phyloP scores from a whole-genome alignment of 2,113 vertebrate genomes.

The Lagenorhynchus albirostris region DNA sequence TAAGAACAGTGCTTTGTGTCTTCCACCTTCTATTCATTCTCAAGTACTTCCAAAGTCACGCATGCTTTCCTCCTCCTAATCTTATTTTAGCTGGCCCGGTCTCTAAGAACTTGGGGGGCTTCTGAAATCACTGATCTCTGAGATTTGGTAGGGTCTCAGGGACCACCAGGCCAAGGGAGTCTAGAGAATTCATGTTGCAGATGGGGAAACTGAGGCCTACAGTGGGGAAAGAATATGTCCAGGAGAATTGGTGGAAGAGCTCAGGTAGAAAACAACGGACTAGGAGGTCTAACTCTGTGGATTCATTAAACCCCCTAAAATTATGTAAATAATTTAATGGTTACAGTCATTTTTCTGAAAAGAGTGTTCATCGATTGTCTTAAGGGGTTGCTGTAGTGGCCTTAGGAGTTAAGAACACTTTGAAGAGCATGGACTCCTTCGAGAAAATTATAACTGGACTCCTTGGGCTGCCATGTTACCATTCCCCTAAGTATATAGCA shows the following conservation, averaged over 20 bases:
- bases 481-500: background rate
- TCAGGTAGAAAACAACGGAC: background rate
- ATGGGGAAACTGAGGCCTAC: background rate
- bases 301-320: background rate
- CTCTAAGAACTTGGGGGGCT: background rate
- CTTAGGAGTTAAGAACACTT: background rate
- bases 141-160: background rate
- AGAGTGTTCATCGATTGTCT: background rate
- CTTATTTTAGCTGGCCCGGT: background rate
- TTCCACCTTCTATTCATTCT: background rate
- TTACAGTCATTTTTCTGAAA: background rate
- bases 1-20: background rate
- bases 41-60: background rate
- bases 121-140: background rate
- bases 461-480: background rate
- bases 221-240: background rate
- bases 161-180: background rate
- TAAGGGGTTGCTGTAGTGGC: background rate
- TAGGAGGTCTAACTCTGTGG: background rate
- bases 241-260: background rate
- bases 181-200: background rate
- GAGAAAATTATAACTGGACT: background rate
- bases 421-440: background rate
- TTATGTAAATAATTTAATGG: background rate
- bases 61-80: background rate